phyloP scores from a whole-genome alignment of 2,888 invertebrate species.

The Sinhomidia bicolor region DNA sequence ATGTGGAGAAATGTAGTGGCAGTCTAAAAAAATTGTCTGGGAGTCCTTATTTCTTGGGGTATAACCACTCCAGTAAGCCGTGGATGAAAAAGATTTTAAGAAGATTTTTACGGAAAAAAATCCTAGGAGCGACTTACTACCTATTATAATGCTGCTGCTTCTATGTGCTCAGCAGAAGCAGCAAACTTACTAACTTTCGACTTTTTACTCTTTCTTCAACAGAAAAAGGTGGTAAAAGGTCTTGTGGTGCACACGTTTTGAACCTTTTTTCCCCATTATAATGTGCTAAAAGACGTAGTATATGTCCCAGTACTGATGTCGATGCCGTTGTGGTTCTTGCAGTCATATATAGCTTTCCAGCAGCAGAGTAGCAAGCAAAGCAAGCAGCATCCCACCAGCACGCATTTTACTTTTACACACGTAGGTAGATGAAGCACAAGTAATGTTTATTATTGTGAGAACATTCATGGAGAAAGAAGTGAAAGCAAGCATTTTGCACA shows the following conservation, averaged over 20 bases:
- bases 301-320: not conserved
- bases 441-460: conserved; percentile 57
- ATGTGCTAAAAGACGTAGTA: conserved; percentile 1
- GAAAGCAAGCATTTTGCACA: conserved; percentile 48
- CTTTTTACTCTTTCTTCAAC: conserved; percentile 55
- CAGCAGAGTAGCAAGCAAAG: too few relatives aligned
- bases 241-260: conserved; percentile 41
- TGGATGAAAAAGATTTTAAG: conserved; percentile 61
- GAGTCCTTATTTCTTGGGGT: not conserved
- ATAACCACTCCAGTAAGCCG: conserved; percentile 29
- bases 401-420: conserved; percentile 32
- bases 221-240: conserved; percentile 52
- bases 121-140: not conserved
- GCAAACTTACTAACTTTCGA: conserved; percentile 53
- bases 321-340: conserved; percentile 33
- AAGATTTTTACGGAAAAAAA: conserved; percentile 26
- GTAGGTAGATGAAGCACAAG: conserved; percentile 44
- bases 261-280: conserved; percentile 43
- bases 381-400: conserved; percentile 25
- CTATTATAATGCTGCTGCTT: not conserved
- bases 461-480: conserved; percentile 46
- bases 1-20: not conserved
- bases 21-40: conserved; percentile 22
- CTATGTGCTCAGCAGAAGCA: conserved; percentile 1
- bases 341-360: conserved; percentile 15